These are phyloP conservation scores for Meganola albula DNA, from an alignment of 2,888 invertebrate species.

Conservation along the genomic window DNA sequence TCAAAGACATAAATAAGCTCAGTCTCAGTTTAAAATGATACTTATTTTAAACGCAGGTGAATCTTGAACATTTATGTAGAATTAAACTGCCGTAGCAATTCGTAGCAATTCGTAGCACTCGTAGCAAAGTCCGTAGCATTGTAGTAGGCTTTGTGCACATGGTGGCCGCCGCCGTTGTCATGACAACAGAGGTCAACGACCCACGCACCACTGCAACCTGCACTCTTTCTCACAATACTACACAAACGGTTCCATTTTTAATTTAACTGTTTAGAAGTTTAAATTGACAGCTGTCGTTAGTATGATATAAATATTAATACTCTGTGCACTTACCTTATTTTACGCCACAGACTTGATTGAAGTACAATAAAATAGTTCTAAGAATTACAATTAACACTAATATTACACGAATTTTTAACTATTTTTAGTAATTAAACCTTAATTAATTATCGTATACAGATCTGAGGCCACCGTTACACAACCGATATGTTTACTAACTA, in stretches of 20 bases:
- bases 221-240: constrained; percentile 20
- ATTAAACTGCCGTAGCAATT: constrained; percentile 19
- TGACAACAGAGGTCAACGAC: constrained; percentile 64
- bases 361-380: too few relatives aligned
- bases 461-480: constrained; percentile 36
- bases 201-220: constrained; percentile 49
- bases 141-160: constrained; percentile 42
- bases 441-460: constrained; percentile 34
- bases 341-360: constrained; percentile 4
- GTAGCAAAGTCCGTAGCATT: constrained; percentile 26
- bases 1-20: too few relatives aligned
- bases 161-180: constrained; percentile 58
- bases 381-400: constrained; percentile 8
- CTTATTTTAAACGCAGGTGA: too few relatives aligned
- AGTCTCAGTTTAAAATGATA: too few relatives aligned
- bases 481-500: constrained; percentile 26
- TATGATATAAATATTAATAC: too few relatives aligned
- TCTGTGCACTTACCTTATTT: constrained; percentile 22
- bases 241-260: too few relatives aligned
- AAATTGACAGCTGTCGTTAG: too few relatives aligned
- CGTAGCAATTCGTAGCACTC: constrained; percentile 37
- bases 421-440: constrained; percentile 11
- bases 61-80: too few relatives aligned
- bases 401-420: constrained; percentile 9
- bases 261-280: too few relatives aligned